Percentiles rank a stretch among this genome's conserved stretches.
Conservation (phyloP, 2,113 vertebrate species). For the Nothobranchius kuhntae region DNA sequence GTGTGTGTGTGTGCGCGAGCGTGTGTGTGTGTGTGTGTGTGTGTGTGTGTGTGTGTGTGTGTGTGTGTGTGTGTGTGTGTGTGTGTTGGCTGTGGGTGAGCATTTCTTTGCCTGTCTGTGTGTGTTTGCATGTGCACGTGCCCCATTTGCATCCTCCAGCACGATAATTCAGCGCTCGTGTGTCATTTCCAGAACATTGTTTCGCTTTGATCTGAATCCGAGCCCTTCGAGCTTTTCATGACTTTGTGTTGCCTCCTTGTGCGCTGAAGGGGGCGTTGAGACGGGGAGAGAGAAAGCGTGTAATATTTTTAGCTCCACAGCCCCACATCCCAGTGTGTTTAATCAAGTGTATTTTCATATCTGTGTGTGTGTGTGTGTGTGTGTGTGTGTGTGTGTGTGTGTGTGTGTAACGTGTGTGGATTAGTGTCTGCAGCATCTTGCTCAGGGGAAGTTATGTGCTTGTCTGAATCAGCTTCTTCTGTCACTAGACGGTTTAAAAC, state of each 20-base stretch:
- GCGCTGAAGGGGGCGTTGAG: conserved; percentile 42
- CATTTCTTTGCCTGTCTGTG: conserved; percentile 20
- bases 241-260: conserved; percentile 53
- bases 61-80: neutral
- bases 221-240: conserved; percentile 60
- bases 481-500: conserved; percentile 67
- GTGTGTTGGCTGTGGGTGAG: neutral
- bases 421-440: conserved; percentile 73
- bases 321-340: conserved; percentile 67
- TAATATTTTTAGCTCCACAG: conserved; percentile 75
- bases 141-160: conserved; percentile 25
- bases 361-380: conserved; percentile 35
- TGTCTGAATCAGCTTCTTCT: conserved; percentile 63
- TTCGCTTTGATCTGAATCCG: conserved; percentile 60
- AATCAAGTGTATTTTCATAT: conserved; percentile 54
- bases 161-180: conserved; percentile 26
- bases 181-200: conserved; percentile 53
- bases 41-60: neutral
- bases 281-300: conserved; percentile 42
- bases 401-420: conserved; percentile 52
- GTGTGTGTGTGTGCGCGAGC: neutral
- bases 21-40: neutral
- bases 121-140: conserved; percentile 39
- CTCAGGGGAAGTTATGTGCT: conserved; percentile 77
- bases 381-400: conserved; percentile 14